Evolutionary conservation across 2,888 invertebrate species (phyloP), one percentile per base, ranked within the genome.

Genomic region (Phengaris alcon): DNA sequence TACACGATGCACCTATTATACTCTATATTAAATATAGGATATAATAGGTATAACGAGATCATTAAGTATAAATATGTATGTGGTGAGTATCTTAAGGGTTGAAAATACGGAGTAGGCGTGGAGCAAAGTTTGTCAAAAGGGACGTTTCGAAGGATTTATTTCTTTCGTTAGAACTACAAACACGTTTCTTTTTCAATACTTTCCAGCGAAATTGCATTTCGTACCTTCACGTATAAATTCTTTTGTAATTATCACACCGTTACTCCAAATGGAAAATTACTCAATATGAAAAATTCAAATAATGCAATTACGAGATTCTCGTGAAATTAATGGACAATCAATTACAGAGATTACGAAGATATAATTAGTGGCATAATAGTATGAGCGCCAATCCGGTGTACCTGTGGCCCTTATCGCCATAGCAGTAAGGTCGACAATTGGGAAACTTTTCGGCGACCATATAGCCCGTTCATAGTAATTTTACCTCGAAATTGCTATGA

Each of bases 341-440:
- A 35, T 64, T 64, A 12, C 12, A 35, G 35, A 64, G 64, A 64
- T 64, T 64, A 64, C 64, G 64, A 12, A 64, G 64, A 44, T 44
- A 44, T 44, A 64, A 64, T 64, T 64, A 64, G 64, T 64, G 35
- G 10, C 35, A 12, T 22, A 64, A 35, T 35, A 12, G 35, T 15
- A 15, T 7, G 7, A 44, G 4, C 15, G 68, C n/a, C 59, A 6
- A 0, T 3, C 48, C 48, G 6, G 7, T 7, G 6, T 8, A 48
- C 59, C 22, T 44, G 22, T 64, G 64, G 0, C 0, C 64, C 64
- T 64, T 64, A 64, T 35, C 22, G 6, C 6, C 7, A 44, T 64
- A 12, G 64, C 5, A 10, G 13, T 64, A 64, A 35, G 64, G 64
- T 64, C 12, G 10, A 35, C 35, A 7, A 12, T 10, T 54, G 22